Base-by-base conservation (phyloP, 2,113 vertebrate species). In the Solenodon paradoxus region DNA sequence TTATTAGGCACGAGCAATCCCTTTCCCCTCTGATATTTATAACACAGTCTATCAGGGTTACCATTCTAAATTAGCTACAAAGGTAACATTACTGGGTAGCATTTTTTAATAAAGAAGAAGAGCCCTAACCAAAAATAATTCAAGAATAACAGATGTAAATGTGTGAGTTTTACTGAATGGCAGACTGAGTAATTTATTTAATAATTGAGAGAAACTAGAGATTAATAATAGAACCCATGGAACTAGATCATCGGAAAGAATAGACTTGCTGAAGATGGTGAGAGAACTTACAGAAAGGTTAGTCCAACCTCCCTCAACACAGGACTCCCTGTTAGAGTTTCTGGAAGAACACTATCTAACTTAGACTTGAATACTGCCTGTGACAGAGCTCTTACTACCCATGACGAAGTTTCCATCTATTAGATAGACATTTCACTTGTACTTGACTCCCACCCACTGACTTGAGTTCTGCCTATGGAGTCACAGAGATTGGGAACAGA, bases 31-130 rank as follows among this genome's bases (percentile, higher is more conserved):
- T 57, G 26, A 90, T 97, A 90, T 49, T 96, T 97, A 97, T 97
- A 97, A 98, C 91, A 78, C 51, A 92, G 64, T 96, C 86, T 96
- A 97, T 96, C 97, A 98, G 97, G 96, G 96, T 95, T 95, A 94
- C 45, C 35, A 74, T 97, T 97, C 92, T 92, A 97, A 98, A 96
- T 92, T 93, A 97, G 90, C 90, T 96, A 80, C 88, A 96, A 97
- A 97, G 97, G 95, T 51, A 97, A 95, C 69, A 63, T 88, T 85
- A 85, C 92, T 95, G 90, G 51, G 55, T 74, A 85, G 88, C 68
- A 63, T 93, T 97, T 95, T 96, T 95, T 82, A 92, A 66, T 81
- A 93, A 82, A 94, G n/a, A 92, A 94, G 71, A 89, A 89, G 51
- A 92, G 28, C 16, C 66, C 94, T 92, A 61, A 78, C 90, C 89